phyloP scores from a whole-genome alignment of 2,797 vertebrate species.

The Falco rusticolus region DNA sequence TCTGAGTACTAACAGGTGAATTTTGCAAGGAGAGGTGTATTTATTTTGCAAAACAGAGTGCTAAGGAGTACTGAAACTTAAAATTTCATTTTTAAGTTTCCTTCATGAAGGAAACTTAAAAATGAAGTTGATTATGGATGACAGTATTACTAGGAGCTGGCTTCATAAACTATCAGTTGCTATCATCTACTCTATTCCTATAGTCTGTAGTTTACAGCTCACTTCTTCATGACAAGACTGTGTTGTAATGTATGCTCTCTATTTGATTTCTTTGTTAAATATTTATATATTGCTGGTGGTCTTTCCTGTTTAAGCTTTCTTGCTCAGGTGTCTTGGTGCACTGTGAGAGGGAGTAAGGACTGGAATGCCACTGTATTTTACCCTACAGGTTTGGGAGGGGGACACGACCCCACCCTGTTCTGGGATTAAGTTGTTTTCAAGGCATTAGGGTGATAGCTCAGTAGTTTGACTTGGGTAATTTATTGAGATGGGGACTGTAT shows the following conservation, averaged over 20 bases:
- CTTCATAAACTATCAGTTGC: background rate
- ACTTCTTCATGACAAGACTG: background rate
- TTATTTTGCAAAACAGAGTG: background rate
- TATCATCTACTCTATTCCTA: background rate
- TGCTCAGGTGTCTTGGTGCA: background rate
- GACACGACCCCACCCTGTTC: background rate
- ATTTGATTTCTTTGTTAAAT: background rate
- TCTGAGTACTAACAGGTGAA: background rate
- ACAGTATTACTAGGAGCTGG: background rate
- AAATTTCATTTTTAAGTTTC: background rate
- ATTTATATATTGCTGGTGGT: background rate
- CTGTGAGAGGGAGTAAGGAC: background rate
- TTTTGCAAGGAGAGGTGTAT: background rate
- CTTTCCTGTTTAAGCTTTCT: background rate
- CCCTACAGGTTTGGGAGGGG: fast-evolving
- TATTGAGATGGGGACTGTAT: background rate
- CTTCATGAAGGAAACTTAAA: background rate
- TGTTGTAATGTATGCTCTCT: background rate
- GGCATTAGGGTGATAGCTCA: background rate
- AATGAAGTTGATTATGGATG: background rate
- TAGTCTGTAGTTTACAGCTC: background rate
- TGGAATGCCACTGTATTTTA: background rate
- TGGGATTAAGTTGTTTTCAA: background rate
- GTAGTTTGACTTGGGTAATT: background rate
- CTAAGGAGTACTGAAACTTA: background rate